Conservation (phyloP, 2,888 invertebrate genomes). For the Lymantria dispar region DNA sequence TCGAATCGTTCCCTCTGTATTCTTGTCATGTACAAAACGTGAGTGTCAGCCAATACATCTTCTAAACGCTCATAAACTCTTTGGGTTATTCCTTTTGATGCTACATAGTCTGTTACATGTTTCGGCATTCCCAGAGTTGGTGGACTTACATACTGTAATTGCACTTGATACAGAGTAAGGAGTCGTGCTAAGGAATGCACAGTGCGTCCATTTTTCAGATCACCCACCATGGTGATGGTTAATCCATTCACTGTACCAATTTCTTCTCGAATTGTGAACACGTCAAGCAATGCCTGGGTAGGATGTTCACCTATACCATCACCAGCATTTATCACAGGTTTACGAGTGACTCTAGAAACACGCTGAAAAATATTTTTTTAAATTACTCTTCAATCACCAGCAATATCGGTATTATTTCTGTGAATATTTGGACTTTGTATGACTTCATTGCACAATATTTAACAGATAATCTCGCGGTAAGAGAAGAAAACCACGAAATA, state of each 20-base stretch:
- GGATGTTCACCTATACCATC: slow-evolving; percentile 99
- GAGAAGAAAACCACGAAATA: too few species aligned
- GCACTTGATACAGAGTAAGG: slow-evolving; percentile 96
- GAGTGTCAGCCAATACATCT: slow-evolving; percentile 94
- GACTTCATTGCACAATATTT: too few species aligned
- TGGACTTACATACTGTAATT: slow-evolving; percentile 95
- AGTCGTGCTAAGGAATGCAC: slow-evolving; percentile 98
- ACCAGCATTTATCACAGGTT: slow-evolving; percentile 98
- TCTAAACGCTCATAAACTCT: slow-evolving; percentile 88
- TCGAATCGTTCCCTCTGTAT: slow-evolving; percentile 97
- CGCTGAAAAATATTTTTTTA: slow-evolving; percentile 76
- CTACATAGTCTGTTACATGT: slow-evolving; percentile 90
- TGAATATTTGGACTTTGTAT: not conserved
- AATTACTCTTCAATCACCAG: not conserved
- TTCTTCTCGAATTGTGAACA: slow-evolving; percentile 99
- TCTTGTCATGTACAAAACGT: slow-evolving; percentile 99
- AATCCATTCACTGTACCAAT: slow-evolving; percentile 99
- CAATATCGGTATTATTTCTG: not conserved
- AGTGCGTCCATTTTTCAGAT: slow-evolving; percentile 98
- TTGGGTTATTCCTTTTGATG: slow-evolving; percentile 90
- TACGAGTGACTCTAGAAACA: slow-evolving; percentile 91
- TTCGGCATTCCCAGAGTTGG: slow-evolving; percentile 94
- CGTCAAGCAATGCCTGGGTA: slow-evolving; percentile 97
- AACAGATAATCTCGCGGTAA: too few species aligned
- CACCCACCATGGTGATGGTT: slow-evolving; percentile 98